Percentiles rank a stretch among this genome's conserved stretches.
Evolutionary conservation across 2,797 vertebrate genomes (phyloP).

Genomic region (Clarias fuscus): DNA sequence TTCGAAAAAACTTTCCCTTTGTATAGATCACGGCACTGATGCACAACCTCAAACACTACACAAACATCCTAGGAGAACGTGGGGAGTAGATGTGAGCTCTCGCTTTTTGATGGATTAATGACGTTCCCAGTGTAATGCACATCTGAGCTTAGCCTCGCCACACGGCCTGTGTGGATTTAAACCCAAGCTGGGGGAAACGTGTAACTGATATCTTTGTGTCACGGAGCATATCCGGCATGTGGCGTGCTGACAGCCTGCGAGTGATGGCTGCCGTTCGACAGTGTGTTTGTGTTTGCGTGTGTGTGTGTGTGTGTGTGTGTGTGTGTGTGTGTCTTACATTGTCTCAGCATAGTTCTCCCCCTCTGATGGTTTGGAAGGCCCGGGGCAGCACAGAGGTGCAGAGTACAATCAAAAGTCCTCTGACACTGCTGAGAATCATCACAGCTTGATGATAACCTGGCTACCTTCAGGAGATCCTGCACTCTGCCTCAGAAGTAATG

Average conservation of each 20-base stretch:
- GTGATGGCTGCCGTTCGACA: conserved; percentile 54
- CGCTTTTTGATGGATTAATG: conserved; percentile 75
- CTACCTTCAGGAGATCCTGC: conserved; percentile 58
- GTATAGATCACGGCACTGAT: conserved; percentile 42
- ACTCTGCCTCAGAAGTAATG: conserved; percentile 26
- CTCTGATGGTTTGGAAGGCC: conserved; percentile 58
- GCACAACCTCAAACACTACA: conserved; percentile 38
- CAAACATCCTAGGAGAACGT: conserved; percentile 52
- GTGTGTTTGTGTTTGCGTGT: conserved; percentile 42
- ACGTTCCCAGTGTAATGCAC: conserved; percentile 74
- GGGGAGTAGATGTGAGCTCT: conserved; percentile 55
- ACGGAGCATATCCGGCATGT: conserved; percentile 64
- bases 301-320: conserved; percentile 45
- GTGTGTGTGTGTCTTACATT: conserved; percentile 48
- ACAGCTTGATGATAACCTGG: conserved; percentile 65
- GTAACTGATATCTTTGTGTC: conserved; percentile 69
- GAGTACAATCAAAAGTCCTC: conserved; percentile 76
- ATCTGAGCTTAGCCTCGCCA: conserved; percentile 59
- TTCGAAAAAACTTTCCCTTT: conserved; percentile 33
- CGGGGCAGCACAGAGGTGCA: conserved; percentile 65
- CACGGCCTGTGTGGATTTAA: conserved; percentile 62
- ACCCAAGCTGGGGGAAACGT: conserved; percentile 62
- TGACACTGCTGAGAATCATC: conserved; percentile 62
- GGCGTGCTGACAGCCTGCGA: conserved; percentile 71
- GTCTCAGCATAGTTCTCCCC: conserved; percentile 70